phyloP scores from a whole-genome alignment of 2,888 invertebrate species.

The Pachymerium ferrugineum region DNA sequence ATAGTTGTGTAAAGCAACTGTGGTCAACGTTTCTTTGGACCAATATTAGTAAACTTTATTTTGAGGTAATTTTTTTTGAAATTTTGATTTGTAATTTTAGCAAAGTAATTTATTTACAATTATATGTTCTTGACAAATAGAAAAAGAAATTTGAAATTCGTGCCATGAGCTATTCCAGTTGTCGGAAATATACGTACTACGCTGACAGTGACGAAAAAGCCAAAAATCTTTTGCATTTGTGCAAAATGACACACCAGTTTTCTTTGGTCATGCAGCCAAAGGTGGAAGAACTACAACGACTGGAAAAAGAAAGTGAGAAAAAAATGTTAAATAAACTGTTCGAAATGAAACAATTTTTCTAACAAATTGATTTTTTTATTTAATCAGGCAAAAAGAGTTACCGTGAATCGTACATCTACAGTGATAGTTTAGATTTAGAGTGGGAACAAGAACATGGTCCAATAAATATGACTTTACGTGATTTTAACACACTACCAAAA shows the following conservation, averaged over 20 bases:
- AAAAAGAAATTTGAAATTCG: slow-evolving; percentile 95
- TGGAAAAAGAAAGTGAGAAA: slow-evolving; percentile 68
- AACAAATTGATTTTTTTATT: not conserved
- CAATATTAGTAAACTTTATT: slow-evolving; percentile 88
- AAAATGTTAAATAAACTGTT: not conserved
- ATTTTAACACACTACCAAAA: slow-evolving; percentile 36
- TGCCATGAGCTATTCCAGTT: slow-evolving; percentile 64
- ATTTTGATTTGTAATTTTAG: slow-evolving; percentile 12
- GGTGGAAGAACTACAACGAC: slow-evolving; percentile 70
- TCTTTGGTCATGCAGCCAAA: slow-evolving; percentile 81
- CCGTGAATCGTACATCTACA: slow-evolving; percentile 66
- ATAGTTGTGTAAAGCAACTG: slow-evolving; percentile 41
- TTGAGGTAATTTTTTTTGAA: slow-evolving; percentile 67
- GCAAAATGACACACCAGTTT: slow-evolving; percentile 88
- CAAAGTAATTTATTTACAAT: not conserved
- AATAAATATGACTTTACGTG: slow-evolving; percentile 33
- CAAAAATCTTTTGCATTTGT: slow-evolving; percentile 77
- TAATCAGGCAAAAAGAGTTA: slow-evolving; percentile 57
- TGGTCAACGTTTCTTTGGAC: slow-evolving; percentile 88
- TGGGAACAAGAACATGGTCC: slow-evolving; percentile 41
- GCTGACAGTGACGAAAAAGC: slow-evolving; percentile 91
- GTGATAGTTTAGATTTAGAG: slow-evolving; percentile 46
- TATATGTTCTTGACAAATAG: slow-evolving; percentile 45
- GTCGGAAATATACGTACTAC: slow-evolving; percentile 68
- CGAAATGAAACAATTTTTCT: no score